Percentiles rank a stretch among this genome's conserved stretches.
phyloP scores from a whole-genome alignment of 1,140 invertebrate species.

The Euura saliciscinereae region DNA sequence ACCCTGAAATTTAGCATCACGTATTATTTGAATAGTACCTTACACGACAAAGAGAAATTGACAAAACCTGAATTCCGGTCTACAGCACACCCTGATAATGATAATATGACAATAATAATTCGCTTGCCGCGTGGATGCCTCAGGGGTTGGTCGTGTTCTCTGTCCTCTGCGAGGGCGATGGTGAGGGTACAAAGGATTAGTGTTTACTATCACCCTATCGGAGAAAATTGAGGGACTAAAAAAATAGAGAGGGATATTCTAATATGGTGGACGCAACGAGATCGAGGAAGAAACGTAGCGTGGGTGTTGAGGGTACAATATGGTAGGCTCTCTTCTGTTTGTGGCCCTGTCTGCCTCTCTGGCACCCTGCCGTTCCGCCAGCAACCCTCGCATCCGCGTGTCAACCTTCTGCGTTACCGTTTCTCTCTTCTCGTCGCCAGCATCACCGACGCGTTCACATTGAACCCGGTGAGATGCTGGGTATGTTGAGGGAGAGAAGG shows the following conservation, averaged over 20 bases:
- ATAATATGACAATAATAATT: slow-evolving; percentile 2
- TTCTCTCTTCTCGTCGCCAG: background rate
- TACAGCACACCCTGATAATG: background rate
- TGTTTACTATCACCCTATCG: no score
- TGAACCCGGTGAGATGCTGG: background rate
- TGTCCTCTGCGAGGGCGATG: background rate
- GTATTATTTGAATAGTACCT: no score
- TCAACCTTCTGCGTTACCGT: background rate
- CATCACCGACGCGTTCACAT: background rate
- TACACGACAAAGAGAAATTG: no score
- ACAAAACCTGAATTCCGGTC: background rate
- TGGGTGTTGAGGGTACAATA: background rate
- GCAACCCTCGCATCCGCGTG: background rate
- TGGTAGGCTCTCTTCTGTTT: background rate
- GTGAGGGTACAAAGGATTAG: background rate
- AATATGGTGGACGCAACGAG: background rate
- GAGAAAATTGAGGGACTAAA: no score
- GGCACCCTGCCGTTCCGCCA: background rate
- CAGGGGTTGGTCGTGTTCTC: background rate
- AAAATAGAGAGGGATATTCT: no score
- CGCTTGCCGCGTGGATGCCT: background rate
- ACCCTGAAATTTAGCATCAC: no score
- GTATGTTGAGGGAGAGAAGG: no score
- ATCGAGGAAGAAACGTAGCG: background rate
- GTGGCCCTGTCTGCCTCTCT: no score